Base-by-base conservation (phyloP, 2,888 invertebrate genomes). In the Drosophila gaucha region DNA sequence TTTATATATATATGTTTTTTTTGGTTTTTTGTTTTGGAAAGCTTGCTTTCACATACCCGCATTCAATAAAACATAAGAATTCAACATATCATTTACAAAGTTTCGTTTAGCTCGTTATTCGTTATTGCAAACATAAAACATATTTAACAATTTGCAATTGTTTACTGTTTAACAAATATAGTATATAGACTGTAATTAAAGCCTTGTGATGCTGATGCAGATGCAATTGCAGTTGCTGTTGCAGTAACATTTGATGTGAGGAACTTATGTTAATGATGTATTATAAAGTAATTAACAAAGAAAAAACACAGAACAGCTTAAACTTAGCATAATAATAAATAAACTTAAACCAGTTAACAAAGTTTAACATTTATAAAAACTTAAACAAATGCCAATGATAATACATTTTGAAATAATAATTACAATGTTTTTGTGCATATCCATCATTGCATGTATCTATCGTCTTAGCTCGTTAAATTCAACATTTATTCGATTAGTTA, bases 401-500 rank as follows among this genome's bases (percentile, higher is more conserved):
- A 36, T 44, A 56, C 26, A 54, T 56, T 26, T 64, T 12, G 0
- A 31, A 44, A 28, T 31, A 20, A 31, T 46, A 44, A 26, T 4
- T n/a, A 44, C 28, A 44, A 44, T 26, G 43, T 35, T 14, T 54
- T 58, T 71, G 43, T 76, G 65, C 51, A 55, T n/a, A 16, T 28
- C 18, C 3, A 44, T 26, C 16, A 22, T 56, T 57, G 43, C 24
- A 68, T 71, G 47, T 31, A 6, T 56, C 43, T 31, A 56, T 68
- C 39, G 38, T 52, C 36, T 31, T 24, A 16, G 26, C 12, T 26
- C 68, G 63, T 83, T 78, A 82, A 83, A 72, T 82, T 82, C 77
- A 83, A 88, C 86, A 88, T 88, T 86, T 86, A 86, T 86, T 83
- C 86, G 88, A 88, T 85, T 83, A 66, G 58, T 79, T 85, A 70